These are phyloP conservation scores for Venusia cambrica DNA, from an alignment of 2,888 invertebrate species.

Conservation along the genomic window DNA sequence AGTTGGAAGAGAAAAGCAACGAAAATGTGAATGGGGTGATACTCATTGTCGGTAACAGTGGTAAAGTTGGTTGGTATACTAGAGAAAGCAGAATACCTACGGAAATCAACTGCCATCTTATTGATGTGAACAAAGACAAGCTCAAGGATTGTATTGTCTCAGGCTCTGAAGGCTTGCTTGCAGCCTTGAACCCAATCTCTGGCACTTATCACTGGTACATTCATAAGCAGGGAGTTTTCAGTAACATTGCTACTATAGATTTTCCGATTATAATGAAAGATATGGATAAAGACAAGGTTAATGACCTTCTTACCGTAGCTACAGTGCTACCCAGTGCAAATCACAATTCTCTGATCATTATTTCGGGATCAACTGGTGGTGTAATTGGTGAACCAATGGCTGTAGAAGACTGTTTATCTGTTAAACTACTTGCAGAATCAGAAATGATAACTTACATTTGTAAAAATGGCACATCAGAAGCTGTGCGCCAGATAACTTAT, in stretches of 20 bases:
- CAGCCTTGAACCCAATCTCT: conserved; percentile 74
- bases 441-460: conserved; percentile 80
- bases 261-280: conserved; percentile 88
- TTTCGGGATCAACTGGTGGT: conserved; percentile 86
- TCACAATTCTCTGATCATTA: conserved; percentile 83
- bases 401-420: conserved; percentile 80
- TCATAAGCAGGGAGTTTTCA: conserved; percentile 77
- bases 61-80: conserved; percentile 88
- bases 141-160: conserved; percentile 88
- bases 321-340: conserved; percentile 72
- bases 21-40: conserved; percentile 84
- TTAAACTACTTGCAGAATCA: conserved; percentile 79
- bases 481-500: conserved; percentile 65
- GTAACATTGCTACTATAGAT: conserved; percentile 80
- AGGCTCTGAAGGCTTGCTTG: conserved; percentile 83
- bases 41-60: conserved; percentile 85
- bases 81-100: conserved; percentile 85
- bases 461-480: conserved; percentile 80
- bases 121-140: conserved; percentile 87
- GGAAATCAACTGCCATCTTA: conserved; percentile 86
- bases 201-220: conserved; percentile 82
- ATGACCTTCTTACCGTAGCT: conserved; percentile 84
- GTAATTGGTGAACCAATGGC: conserved; percentile 83
- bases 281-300: conserved; percentile 85
- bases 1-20: conserved; percentile 66